Evolutionary conservation across 2,797 vertebrate genomes (phyloP).

Genomic region (Masticophis lateralis): DNA sequence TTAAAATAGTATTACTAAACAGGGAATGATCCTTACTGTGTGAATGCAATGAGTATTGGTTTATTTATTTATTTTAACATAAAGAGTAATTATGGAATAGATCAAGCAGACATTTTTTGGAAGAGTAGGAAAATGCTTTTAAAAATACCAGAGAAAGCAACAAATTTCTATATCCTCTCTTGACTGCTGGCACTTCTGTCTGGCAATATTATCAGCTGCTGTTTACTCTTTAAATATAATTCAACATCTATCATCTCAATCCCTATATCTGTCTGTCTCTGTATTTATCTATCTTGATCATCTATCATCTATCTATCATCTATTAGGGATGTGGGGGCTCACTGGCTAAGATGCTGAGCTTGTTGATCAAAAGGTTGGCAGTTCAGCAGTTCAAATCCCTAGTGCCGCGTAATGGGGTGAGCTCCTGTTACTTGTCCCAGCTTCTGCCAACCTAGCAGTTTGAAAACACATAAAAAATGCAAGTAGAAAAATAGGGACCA

Average conservation of each 20-base stretch:
- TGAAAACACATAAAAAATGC: too few species aligned
- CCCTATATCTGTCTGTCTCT: not conserved
- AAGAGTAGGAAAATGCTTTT: not conserved
- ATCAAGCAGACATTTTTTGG: not conserved
- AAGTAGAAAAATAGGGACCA: too few species aligned
- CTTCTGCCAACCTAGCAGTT: too few species aligned
- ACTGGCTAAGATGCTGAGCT: too few species aligned
- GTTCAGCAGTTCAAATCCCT: too few species aligned
- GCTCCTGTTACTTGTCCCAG: too few species aligned
- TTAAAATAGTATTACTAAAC: not conserved
- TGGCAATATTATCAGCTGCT: not conserved
- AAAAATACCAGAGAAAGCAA: not conserved
- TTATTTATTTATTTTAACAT: not conserved
- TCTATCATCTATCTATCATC: too few species aligned
- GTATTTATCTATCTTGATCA: not conserved
- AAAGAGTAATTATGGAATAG: not conserved
- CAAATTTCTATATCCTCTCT: not conserved
- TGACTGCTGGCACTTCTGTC: not conserved
- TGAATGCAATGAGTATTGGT: not conserved
- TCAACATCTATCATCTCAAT: not conserved
- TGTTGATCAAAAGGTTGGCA: too few species aligned
- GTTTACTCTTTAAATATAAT: not conserved
- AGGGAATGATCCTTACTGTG: not conserved
- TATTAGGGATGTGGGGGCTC: too few species aligned
- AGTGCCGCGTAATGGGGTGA: too few species aligned